Conservation (phyloP, 2,113 vertebrate genomes). For the Myocastor coypus region DNA sequence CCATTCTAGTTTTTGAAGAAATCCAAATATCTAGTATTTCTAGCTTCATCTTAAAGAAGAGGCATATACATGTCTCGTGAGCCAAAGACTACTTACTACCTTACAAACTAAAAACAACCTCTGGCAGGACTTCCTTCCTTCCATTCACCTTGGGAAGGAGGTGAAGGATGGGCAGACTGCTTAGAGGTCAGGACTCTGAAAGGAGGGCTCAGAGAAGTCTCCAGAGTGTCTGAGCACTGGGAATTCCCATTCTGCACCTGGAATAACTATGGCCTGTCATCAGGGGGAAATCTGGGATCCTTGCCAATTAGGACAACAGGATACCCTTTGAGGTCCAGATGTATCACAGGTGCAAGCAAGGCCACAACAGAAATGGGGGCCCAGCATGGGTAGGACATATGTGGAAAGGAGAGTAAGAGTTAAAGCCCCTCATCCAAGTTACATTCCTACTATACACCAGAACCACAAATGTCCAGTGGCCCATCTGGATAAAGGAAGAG, state of each 20-base stretch:
- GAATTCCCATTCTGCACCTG: neutral
- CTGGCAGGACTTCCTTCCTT: slow-evolving; percentile 26
- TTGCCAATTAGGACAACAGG: neutral
- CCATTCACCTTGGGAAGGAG: neutral
- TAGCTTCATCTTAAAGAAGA: slow-evolving; percentile 15
- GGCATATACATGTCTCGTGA: neutral
- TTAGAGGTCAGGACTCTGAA: neutral
- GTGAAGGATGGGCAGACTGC: neutral
- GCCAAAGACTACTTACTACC: neutral
- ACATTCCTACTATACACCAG: neutral
- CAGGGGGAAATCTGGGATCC: neutral
- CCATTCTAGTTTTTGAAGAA: slow-evolving; percentile 14
- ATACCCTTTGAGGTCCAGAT: neutral
- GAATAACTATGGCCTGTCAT: neutral
- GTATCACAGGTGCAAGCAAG: neutral
- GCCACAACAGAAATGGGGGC: neutral
- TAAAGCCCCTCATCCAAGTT: neutral
- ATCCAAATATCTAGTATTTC: neutral
- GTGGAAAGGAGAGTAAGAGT: fast-evolving
- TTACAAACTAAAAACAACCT: slow-evolving; percentile 48
- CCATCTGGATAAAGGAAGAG: neutral
- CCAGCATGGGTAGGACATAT: neutral
- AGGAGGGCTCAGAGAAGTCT: neutral
- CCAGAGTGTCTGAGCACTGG: neutral
- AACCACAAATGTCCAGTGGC: neutral